phyloP scores from a whole-genome alignment of 2,797 vertebrate genomes.

The Acipenser oxyrinchus region DNA sequence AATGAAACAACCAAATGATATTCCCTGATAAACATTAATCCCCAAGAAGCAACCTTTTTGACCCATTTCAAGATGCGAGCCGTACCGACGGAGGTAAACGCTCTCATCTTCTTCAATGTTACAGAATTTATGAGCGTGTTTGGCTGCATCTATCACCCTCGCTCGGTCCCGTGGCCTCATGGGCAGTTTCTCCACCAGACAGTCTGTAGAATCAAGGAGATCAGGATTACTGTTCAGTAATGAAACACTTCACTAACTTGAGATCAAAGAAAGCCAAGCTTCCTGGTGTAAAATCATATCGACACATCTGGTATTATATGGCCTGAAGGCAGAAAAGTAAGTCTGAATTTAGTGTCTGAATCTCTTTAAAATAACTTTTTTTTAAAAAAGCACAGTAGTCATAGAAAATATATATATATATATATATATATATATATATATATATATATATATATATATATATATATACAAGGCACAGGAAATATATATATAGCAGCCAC shows the following conservation, averaged over 20 bases:
- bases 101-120: conserved; percentile 86
- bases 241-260: neutral
- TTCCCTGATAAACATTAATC: too few relatives aligned
- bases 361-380: too few relatives aligned
- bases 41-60: neutral
- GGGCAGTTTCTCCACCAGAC: conserved; percentile 90
- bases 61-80: neutral
- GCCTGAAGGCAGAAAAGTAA: too few relatives aligned
- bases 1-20: neutral
- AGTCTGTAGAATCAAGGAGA: conserved; percentile 50
- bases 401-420: neutral
- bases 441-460: too few relatives aligned
- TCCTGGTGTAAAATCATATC: too few relatives aligned
- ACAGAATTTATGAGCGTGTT: conserved; percentile 96
- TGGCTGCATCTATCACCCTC: conserved; percentile 83
- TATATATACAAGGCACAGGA: too few relatives aligned
- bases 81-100: conserved; percentile 75
- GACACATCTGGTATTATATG: too few relatives aligned
- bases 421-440: too few relatives aligned
- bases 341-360: too few relatives aligned
- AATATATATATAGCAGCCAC: too few relatives aligned
- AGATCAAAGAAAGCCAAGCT: too few relatives aligned
- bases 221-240: neutral
- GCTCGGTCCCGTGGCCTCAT: conserved; percentile 87
- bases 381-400: neutral